A percentile compares a stretch with the other conserved stretches of the same genome.
Conservation (phyloP, 2,888 invertebrate genomes). For the Eupithecia subfuscata region DNA sequence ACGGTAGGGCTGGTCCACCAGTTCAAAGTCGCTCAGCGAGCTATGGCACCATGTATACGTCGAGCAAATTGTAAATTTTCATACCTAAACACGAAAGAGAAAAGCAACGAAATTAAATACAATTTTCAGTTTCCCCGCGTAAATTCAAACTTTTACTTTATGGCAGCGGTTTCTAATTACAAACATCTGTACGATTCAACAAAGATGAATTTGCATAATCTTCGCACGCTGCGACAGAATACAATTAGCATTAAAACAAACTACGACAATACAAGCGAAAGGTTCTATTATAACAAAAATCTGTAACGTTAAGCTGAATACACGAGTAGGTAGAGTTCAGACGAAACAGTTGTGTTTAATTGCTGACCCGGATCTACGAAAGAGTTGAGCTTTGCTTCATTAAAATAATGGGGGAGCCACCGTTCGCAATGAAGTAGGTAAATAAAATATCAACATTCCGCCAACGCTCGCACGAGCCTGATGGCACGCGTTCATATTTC, state of each 20-base stretch:
- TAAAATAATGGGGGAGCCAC: slow-evolving; percentile 64
- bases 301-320: slow-evolving; percentile 63
- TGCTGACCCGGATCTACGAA: slow-evolving; percentile 77
- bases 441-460: slow-evolving; percentile 79
- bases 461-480: slow-evolving; percentile 68
- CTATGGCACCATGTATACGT: not conserved
- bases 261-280: slow-evolving; percentile 58
- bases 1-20: too few relatives aligned
- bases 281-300: slow-evolving; percentile 59
- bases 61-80: slow-evolving; percentile 14
- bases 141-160: slow-evolving; percentile 40
- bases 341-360: slow-evolving; percentile 81
- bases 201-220: slow-evolving; percentile 55
- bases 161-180: slow-evolving; percentile 44
- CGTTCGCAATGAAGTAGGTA: slow-evolving; percentile 65
- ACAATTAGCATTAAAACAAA: slow-evolving; percentile 60
- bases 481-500: slow-evolving; percentile 72
- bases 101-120: slow-evolving; percentile 33
- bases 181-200: slow-evolving; percentile 45
- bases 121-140: slow-evolving; percentile 34
- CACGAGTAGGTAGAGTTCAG: slow-evolving; percentile 59
- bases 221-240: slow-evolving; percentile 53
- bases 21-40: too few relatives aligned
- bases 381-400: slow-evolving; percentile 73
- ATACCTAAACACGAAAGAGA: slow-evolving; percentile 22